These are phyloP conservation scores for Sepiola atlantica DNA, from an alignment of 2,888 invertebrate genomes.

Conservation along the genomic window DNA sequence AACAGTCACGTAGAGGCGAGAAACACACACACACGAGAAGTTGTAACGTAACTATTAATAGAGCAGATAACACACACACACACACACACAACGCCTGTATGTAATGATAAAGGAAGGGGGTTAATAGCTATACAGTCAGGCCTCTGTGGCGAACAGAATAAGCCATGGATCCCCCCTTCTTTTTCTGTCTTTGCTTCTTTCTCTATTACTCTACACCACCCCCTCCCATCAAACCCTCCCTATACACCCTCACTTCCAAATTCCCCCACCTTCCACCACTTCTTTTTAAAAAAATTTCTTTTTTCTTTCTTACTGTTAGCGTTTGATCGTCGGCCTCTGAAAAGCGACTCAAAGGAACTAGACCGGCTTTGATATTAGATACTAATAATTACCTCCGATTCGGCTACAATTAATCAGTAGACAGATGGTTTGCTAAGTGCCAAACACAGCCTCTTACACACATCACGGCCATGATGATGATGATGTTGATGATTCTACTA, in stretches of 20 bases:
- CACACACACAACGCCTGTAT: neutral
- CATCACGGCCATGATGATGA: neutral
- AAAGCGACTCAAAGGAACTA: conserved; percentile 42
- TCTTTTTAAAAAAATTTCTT: no score
- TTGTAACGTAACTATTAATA: neutral
- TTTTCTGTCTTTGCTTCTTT: no score
- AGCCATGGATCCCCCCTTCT: neutral
- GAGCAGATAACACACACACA: neutral
- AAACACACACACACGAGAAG: no score
- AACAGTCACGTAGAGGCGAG: neutral
- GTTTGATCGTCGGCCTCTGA: conserved; percentile 44
- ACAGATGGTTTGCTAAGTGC: conserved; percentile 47
- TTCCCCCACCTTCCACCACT: neutral
- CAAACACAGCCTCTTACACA: neutral
- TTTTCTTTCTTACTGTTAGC: neutral
- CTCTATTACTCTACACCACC: neutral
- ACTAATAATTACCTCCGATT: conserved; percentile 57
- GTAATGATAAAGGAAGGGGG: neutral
- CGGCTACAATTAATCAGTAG: conserved; percentile 57
- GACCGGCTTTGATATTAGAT: conserved; percentile 57
- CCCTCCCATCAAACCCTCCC: neutral
- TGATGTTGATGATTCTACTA: neutral
- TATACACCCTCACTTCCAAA: neutral
- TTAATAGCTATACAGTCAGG: neutral
- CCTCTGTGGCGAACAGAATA: neutral